Conservation (phyloP, 1,140 invertebrate genomes). For the Panonychus citri region DNA sequence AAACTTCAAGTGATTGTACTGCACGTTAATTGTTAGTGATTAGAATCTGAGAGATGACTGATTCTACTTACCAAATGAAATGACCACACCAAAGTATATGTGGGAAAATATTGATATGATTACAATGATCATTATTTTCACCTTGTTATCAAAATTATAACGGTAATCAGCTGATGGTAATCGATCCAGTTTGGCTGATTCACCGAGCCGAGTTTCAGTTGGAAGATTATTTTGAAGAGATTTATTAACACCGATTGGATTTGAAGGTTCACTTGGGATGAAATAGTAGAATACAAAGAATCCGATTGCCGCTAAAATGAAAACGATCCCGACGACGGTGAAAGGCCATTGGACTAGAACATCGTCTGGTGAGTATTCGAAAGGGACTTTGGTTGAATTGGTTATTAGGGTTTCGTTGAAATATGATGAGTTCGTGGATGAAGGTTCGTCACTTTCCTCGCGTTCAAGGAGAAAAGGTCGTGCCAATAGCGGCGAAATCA, state of each 20-base stretch:
- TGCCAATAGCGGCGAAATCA: slow-evolving; percentile 26
- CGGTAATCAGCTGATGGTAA: too few relatives aligned
- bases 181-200: too few relatives aligned
- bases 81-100: background rate
- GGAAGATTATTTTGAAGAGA: too few relatives aligned
- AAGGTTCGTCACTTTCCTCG: too few relatives aligned
- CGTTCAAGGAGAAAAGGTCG: slow-evolving; percentile 19
- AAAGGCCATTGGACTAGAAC: background rate
- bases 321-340: background rate
- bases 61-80: background rate
- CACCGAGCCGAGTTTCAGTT: too few relatives aligned
- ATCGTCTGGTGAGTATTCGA: background rate
- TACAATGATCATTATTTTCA: too few relatives aligned
- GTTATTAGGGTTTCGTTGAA: too few relatives aligned
- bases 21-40: too few relatives aligned
- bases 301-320: background rate
- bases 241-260: background rate
- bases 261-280: background rate
- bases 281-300: background rate
- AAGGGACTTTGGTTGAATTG: background rate
- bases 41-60: background rate
- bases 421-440: background rate
- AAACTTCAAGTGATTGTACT: too few relatives aligned
- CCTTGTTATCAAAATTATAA: too few relatives aligned
- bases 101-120: too few relatives aligned